Percentiles rank a stretch among this genome's conserved stretches.
Conservation (phyloP, 2,888 invertebrate species). For the Agrochola lota region DNA sequence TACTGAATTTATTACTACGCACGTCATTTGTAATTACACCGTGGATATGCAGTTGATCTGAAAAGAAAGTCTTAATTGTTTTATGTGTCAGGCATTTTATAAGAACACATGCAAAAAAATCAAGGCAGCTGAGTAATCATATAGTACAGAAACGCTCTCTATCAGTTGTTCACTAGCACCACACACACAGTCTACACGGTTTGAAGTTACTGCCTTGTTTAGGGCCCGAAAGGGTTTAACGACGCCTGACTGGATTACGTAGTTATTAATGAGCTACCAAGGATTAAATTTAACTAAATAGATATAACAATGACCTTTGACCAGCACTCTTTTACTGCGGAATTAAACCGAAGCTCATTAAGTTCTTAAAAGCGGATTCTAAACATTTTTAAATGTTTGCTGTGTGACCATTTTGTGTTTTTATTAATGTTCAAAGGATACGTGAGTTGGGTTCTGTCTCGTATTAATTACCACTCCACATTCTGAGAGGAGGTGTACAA, state of each 20-base stretch:
- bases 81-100: neutral
- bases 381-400: constrained; percentile 17
- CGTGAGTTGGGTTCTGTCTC: constrained; percentile 20
- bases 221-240: constrained; percentile 74
- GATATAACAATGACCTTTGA: constrained; percentile 47
- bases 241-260: constrained; percentile 70
- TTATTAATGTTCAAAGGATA: constrained; percentile 12
- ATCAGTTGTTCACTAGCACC: constrained; percentile 36
- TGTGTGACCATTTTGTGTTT: constrained; percentile 21
- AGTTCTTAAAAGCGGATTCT: constrained; percentile 15
- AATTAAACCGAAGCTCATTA: constrained; percentile 42
- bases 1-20: neutral
- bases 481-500: neutral
- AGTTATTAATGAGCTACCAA: constrained; percentile 73
- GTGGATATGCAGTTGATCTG: neutral
- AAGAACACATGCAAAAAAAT: neutral
- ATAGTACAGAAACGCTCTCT: neutral
- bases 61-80: neutral
- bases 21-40: neutral
- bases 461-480: constrained; percentile 16
- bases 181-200: constrained; percentile 56
- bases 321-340: constrained; percentile 33
- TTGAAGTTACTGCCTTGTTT: constrained; percentile 74
- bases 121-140: neutral
- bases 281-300: constrained; percentile 64